phyloP scores from a whole-genome alignment of 64 coral and sea anemone genomes.

The Montipora efflorescens region DNA sequence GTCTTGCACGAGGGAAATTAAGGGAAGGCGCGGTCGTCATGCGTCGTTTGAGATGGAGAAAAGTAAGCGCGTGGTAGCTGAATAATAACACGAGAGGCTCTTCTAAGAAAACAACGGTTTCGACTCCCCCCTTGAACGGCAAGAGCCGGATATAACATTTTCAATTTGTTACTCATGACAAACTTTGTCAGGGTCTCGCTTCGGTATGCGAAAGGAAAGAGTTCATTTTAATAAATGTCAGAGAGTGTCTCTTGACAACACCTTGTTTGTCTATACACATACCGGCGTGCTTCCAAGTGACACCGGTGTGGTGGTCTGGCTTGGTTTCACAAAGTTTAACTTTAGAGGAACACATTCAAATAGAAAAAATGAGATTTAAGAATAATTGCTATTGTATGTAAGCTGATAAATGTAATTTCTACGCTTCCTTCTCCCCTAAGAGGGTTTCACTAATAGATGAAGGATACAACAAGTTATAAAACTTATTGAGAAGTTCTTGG shows the following conservation, averaged over 20 bases:
- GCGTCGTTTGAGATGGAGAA: not conserved
- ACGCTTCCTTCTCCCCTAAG: not conserved
- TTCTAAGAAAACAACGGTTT: not conserved
- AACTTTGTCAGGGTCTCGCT: not conserved
- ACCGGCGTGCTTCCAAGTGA: not conserved
- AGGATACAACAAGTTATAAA: too few species aligned
- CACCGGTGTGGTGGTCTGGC: too few species aligned
- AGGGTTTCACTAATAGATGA: too few species aligned
- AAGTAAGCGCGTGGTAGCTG: not conserved
- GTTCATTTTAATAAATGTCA: not conserved
- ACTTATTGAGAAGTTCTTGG: too few species aligned
- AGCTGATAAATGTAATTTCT: too few species aligned
- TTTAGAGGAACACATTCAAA: too few species aligned
- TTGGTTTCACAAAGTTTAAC: too few species aligned
- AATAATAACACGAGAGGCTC: not conserved
- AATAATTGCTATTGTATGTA: too few species aligned
- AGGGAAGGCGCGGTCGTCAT: not conserved
- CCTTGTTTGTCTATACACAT: not conserved
- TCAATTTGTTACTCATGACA: not conserved
- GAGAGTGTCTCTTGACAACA: not conserved
- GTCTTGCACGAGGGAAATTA: conserved; percentile 6
- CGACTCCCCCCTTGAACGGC: not conserved
- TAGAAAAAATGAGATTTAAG: too few species aligned
- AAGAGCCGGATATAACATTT: not conserved
- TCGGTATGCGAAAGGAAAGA: not conserved